Conservation (phyloP, 2,797 vertebrate genomes). For the Hipposideros larvatus region DNA sequence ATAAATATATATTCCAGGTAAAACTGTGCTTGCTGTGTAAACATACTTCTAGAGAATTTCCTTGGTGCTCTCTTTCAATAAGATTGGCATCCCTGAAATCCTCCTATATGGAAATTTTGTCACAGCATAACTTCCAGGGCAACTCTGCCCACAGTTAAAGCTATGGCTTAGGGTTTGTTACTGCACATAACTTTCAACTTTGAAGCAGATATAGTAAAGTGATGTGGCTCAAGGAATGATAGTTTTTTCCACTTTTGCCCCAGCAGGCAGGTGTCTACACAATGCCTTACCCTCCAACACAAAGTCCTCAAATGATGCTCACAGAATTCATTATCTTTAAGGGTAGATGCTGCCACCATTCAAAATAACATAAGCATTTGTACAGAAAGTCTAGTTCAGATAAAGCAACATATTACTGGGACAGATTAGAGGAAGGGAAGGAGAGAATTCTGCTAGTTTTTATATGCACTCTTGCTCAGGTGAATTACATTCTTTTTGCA, state of each 20-base stretch:
- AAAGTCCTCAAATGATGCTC: conserved; percentile 21
- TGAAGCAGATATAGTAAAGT: conserved; percentile 34
- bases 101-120: neutral
- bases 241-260: conserved; percentile 11
- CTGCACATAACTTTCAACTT: neutral
- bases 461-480: neutral
- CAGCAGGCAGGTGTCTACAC: no score
- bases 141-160: neutral
- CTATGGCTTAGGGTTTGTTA: neutral
- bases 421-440: neutral
- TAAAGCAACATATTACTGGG: neutral
- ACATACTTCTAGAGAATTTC: neutral
- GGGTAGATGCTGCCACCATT: neutral
- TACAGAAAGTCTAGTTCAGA: neutral
- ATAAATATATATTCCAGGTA: neutral
- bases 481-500: conserved; percentile 49
- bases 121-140: neutral
- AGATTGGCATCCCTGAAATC: neutral
- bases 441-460: conserved; percentile 28
- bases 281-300: neutral
- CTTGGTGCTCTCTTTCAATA: neutral
- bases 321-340: conserved; percentile 14
- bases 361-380: conserved; percentile 26
- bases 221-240: neutral
- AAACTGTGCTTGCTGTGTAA: neutral